These are phyloP conservation scores for Bagarius yarrelli DNA, from an alignment of 2,113 vertebrate species.

Conservation along the genomic window DNA sequence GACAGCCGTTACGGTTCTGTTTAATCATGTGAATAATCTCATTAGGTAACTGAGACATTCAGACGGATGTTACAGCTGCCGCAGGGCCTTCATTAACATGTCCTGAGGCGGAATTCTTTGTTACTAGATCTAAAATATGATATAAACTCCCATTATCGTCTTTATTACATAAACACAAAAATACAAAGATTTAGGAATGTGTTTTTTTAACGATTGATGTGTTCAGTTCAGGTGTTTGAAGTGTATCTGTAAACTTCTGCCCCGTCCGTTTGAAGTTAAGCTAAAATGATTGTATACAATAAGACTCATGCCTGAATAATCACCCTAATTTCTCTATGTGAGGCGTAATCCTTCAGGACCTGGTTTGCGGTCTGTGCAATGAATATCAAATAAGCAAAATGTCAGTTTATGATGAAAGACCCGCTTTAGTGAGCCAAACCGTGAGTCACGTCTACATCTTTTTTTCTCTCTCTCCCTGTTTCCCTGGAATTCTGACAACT, in stretches of 20 bases:
- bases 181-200: neutral
- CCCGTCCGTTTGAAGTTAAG: neutral
- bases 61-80: neutral
- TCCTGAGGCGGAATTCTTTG: conserved; percentile 8
- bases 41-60: neutral
- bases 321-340: neutral
- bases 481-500: no score
- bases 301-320: neutral
- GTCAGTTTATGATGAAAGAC: neutral
- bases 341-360: neutral
- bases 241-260: neutral
- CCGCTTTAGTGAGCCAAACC: neutral
- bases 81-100: neutral
- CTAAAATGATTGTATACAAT: neutral
- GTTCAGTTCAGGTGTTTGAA: neutral
- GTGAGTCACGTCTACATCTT: neutral
- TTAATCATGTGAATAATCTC: neutral
- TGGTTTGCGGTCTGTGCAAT: neutral
- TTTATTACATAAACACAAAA: conserved; percentile 3
- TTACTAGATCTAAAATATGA: conserved; percentile 4
- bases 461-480: no score
- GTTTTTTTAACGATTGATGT: neutral
- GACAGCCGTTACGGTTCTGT: neutral
- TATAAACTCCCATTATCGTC: neutral
- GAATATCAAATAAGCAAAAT: conserved; percentile 13